Percentiles rank a stretch among this genome's conserved stretches.
Conservation (phyloP, 2,113 vertebrate species). For the Ursus arctos region DNA sequence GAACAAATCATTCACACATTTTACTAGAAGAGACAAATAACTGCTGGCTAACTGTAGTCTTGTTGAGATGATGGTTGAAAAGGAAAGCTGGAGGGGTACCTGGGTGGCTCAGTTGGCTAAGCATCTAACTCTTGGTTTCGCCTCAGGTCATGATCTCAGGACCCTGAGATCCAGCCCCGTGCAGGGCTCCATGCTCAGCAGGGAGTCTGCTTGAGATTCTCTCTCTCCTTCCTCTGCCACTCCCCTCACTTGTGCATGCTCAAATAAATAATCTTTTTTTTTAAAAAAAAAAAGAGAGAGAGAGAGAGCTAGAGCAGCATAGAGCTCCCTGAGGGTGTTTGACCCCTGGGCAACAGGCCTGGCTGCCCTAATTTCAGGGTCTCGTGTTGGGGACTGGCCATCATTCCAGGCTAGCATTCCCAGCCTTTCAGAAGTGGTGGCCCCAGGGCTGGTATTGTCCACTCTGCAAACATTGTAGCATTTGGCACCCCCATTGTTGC, state of each 20-base stretch:
- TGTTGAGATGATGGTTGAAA: accelerated
- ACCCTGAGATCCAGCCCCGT: neutral
- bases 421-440: neutral
- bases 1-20: neutral
- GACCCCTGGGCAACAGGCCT: neutral
- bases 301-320: neutral
- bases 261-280: neutral
- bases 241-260: neutral
- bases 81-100: neutral
- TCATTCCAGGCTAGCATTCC: neutral
- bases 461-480: neutral
- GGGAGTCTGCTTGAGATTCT: neutral
- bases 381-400: neutral
- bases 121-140: neutral
- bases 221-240: neutral
- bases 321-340: neutral
- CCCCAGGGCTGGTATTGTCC: neutral
- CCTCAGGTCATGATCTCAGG: neutral
- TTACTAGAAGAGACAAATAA: neutral
- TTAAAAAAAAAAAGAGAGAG: neutral
- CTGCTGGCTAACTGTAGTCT: accelerated
- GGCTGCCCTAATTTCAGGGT: neutral
- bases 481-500: neutral
- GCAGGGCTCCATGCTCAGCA: neutral
- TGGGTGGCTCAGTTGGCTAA: neutral